A percentile compares a stretch with the other conserved stretches of the same genome.
These are phyloP conservation scores for Epinotia demarniana DNA, from an alignment of 2,888 invertebrate genomes.

Conservation along the genomic window DNA sequence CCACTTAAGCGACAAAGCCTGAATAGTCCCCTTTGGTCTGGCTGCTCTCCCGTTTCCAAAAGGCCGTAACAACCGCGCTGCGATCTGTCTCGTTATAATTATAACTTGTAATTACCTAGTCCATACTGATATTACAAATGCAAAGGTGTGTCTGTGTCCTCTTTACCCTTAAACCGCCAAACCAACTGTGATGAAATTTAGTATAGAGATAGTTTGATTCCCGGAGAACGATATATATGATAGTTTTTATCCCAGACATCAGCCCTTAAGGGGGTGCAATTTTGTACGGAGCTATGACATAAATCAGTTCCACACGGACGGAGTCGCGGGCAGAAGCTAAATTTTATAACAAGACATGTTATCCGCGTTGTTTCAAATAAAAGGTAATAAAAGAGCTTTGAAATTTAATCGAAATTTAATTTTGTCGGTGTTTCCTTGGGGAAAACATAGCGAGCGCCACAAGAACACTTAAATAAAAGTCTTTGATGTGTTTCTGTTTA, in stretches of 20 bases:
- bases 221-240: no score
- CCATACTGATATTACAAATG: no score
- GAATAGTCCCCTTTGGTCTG: slow-evolving; percentile 65
- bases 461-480: slow-evolving; percentile 22
- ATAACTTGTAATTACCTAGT: slow-evolving; percentile 20
- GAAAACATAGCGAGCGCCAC: slow-evolving; percentile 24
- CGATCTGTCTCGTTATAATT: slow-evolving; percentile 16
- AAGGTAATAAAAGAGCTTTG: slow-evolving; percentile 14
- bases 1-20: slow-evolving; percentile 72
- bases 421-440: slow-evolving; percentile 17
- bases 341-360: slow-evolving; percentile 15
- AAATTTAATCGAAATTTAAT: slow-evolving; percentile 29
- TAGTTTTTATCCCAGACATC: no score
- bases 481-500: slow-evolving; percentile 39
- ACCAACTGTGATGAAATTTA: no score
- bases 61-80: slow-evolving; percentile 57
- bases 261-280: no score
- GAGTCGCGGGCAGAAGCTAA: no score
- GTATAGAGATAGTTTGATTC: no score
- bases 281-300: no score
- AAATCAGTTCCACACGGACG: no score
- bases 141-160: no score
- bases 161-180: no score
- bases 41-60: slow-evolving; percentile 58
- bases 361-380: slow-evolving; percentile 13